Base-by-base conservation (phyloP, 2,888 invertebrate genomes). In the Orthosia incerta region DNA sequence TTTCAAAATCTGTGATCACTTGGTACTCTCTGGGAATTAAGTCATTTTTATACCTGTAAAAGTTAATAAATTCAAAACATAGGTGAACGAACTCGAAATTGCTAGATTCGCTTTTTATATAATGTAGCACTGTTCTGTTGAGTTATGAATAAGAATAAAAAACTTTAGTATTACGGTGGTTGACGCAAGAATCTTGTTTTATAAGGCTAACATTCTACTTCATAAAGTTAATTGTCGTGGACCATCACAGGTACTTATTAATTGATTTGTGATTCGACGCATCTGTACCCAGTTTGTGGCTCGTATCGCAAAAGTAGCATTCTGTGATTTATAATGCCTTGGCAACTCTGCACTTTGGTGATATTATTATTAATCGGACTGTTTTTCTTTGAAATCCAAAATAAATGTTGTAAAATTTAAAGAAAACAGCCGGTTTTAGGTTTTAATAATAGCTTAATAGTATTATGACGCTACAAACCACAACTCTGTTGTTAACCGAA, bases 11-110 rank as follows among this genome's bases (percentile, higher is more conserved):
- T 96, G 96, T 96, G 96, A 96, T 96, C 94, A 95, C 94, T 93
- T 95, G 94, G 96, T 96, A 96, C 96, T 96, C 96, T 96, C 95
- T 96, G 91, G 92, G 92, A 94, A 91, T 95, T 94, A 95, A 95
- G 94, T 94, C 92, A 90, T 94, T 94, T 94, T 93, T 94, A 92
- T 93, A 94, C 89, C 91, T 92, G 89, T 91, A 93, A 91, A 92
- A 90, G 82, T 89, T 87, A 83, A 79, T 74, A 78, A 78, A 90
- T 91, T 91, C 88, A 89, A 90, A 91, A 89, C 80, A 87, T 88
- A 88, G 83, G 85, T 75, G 74, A 85, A 87, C 45, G 70, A 88
- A 89, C 86, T 91, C 88, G 83, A 92, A 92, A 93, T 92, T 91
- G 89, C 90, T 92, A 91, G 89, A 84, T 88, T 88, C 88, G 91